Percentiles rank a stretch among this genome's conserved stretches.
phyloP scores from a whole-genome alignment of 1,140 invertebrate genomes.

The Stegodyphus dumicola region DNA sequence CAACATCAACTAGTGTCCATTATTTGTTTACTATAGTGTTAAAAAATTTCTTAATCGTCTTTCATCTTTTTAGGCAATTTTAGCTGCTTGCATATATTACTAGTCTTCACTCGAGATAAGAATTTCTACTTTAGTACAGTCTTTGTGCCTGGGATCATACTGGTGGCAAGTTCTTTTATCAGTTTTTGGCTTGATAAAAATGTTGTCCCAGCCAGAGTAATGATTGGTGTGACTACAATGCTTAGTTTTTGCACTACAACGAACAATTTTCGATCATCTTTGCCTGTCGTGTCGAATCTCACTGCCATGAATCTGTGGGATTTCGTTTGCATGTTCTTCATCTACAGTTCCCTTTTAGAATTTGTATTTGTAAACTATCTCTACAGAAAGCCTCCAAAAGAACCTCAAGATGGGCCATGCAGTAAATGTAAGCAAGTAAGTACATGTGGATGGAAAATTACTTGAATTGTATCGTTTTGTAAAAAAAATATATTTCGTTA shows the following conservation, averaged over 20 bases:
- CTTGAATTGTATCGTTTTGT: no score
- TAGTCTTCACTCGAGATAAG: constrained; percentile 90
- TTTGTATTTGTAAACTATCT: constrained; percentile 96
- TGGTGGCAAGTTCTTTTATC: constrained; percentile 93
- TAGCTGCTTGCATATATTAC: constrained; percentile 90
- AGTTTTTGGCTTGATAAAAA: constrained; percentile 96
- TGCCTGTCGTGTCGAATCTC: constrained; percentile 91
- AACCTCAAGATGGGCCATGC: not conserved
- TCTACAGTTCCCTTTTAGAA: constrained; percentile 90
- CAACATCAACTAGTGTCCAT: no score
- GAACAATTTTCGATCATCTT: constrained; percentile 72
- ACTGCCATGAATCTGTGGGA: constrained; percentile 97
- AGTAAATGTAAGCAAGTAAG: constrained; percentile 42
- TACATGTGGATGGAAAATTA: not conserved
- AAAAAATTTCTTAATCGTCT: not conserved
- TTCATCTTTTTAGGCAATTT: constrained; percentile 91
- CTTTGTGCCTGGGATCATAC: constrained; percentile 93
- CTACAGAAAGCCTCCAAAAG: constrained; percentile 72
- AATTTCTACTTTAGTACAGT: constrained; percentile 96
- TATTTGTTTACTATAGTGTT: no score
- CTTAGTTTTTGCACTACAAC: constrained; percentile 94
- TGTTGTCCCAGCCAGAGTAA: constrained; percentile 90
- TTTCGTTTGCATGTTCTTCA: constrained; percentile 93
- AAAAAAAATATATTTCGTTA: no score
- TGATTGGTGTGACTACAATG: constrained; percentile 87